These are phyloP conservation scores for Nibea albiflora DNA, from an alignment of 2,113 vertebrate species.

Conservation along the genomic window DNA sequence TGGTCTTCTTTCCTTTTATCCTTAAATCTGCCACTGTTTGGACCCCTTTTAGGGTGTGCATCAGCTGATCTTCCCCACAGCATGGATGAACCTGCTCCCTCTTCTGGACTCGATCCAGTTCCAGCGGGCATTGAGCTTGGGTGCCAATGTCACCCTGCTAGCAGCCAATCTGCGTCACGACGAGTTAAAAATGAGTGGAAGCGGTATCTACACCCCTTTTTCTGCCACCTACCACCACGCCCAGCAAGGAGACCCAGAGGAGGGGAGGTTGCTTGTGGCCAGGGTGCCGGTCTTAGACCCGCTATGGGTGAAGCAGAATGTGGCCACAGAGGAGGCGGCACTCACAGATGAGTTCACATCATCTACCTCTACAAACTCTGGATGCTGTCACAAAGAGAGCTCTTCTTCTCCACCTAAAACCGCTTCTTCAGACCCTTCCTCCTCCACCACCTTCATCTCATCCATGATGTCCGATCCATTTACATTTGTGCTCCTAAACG, in stretches of 20 bases:
- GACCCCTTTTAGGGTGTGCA: conserved; percentile 76
- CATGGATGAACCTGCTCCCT: conserved; percentile 97
- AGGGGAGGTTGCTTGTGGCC: conserved; percentile 87
- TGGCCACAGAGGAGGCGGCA: background rate
- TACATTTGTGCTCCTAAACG: conserved; percentile 84
- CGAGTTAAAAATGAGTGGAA: conserved; percentile 90
- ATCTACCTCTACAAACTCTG: background rate
- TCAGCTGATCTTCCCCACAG: conserved; percentile 90
- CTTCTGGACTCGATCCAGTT: conserved; percentile 91
- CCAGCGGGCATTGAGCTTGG: conserved; percentile 89
- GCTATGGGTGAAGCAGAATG: background rate
- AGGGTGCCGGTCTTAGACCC: conserved; percentile 81
- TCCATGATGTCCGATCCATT: conserved; percentile 95
- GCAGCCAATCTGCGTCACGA: conserved; percentile 89
- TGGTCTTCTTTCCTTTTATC: background rate
- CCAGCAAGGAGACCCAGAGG: conserved; percentile 77
- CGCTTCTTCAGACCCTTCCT: background rate
- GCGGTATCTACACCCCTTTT: conserved; percentile 91
- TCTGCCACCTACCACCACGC: conserved; percentile 88
- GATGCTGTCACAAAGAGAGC: conserved; percentile 5
- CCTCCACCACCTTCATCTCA: conserved; percentile 79
- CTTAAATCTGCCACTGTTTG: background rate
- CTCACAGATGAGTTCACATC: background rate
- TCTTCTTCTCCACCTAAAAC: background rate
- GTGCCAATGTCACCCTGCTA: conserved; percentile 88